Percentiles rank a stretch among this genome's conserved stretches.
phyloP scores from a whole-genome alignment of 2,113 vertebrate species.

The Brachypodius melanocephalos region DNA sequence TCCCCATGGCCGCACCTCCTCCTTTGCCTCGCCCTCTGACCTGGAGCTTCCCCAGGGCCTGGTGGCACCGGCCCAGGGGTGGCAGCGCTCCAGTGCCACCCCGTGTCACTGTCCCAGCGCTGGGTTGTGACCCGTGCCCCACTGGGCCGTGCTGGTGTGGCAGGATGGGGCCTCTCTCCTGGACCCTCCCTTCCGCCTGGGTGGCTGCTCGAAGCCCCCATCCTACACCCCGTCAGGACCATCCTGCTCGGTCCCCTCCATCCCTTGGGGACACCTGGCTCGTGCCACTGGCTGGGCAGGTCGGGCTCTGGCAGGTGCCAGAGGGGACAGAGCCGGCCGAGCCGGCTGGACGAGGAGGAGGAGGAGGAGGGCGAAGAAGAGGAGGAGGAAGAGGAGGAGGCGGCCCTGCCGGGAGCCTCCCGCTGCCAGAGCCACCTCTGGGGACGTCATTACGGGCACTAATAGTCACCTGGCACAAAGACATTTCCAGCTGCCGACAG shows the following conservation, averaged over 20 bases:
- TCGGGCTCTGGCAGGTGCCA: background rate
- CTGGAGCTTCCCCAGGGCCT: accelerated
- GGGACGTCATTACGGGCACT: constrained; percentile 70
- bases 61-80: background rate
- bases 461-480: constrained; percentile 46
- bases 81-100: background rate
- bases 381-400: background rate
- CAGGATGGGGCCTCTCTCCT: background rate
- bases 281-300: background rate
- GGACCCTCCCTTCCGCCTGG: accelerated
- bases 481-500: constrained; percentile 58
- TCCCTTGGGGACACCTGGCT: background rate
- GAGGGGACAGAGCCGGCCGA: background rate
- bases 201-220: accelerated
- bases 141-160: background rate
- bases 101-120: accelerated
- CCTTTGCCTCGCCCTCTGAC: background rate
- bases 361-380: background rate
- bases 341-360: background rate
- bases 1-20: background rate
- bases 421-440: background rate
- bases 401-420: background rate
- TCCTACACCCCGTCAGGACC: accelerated
- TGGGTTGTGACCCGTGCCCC: background rate
- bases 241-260: accelerated